A percentile compares a stretch with the other conserved stretches of the same genome.
Conservation (phyloP, 2,113 vertebrate species). For the Corydoras sp. region DNA sequence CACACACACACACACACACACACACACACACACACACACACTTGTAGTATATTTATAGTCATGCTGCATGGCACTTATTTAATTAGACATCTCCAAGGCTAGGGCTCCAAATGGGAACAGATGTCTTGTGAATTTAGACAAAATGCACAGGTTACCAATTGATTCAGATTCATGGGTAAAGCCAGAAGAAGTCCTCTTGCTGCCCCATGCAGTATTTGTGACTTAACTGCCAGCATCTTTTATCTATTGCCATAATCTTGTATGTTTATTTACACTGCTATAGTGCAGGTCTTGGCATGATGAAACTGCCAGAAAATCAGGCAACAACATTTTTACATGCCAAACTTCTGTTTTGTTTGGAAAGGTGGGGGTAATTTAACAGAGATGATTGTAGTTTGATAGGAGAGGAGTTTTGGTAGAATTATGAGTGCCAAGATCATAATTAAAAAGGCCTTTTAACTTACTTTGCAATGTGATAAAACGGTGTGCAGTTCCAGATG, state of each 20-base stretch:
- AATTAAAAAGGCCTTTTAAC: constrained; percentile 63
- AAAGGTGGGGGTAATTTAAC: constrained; percentile 15
- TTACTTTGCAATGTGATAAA: constrained; percentile 61
- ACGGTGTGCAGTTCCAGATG: constrained; percentile 68
- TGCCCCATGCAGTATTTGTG: constrained; percentile 39
- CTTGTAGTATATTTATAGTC: constrained; percentile 54
- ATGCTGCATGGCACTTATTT: constrained; percentile 51
- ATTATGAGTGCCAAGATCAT: constrained; percentile 27
- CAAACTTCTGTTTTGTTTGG: constrained; percentile 10
- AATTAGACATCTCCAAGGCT: constrained; percentile 61
- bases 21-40: constrained; percentile 7
- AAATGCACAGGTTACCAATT: constrained; percentile 41
- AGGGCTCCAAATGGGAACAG: constrained; percentile 55
- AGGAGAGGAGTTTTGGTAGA: constrained; percentile 11
- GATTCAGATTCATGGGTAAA: constrained; percentile 59
- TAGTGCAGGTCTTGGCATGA: constrained; percentile 45
- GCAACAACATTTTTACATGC: not conserved
- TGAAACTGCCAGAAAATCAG: constrained; percentile 34
- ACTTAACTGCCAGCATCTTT: constrained; percentile 39
- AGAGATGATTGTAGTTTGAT: constrained; percentile 19
- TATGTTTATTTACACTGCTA: constrained; percentile 59
- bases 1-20: not conserved
- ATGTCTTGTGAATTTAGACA: constrained; percentile 60
- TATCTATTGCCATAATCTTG: constrained; percentile 46
- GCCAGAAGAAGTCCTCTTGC: constrained; percentile 50